phyloP scores from a whole-genome alignment of 2,888 invertebrate species.

The Thereva unica region DNA sequence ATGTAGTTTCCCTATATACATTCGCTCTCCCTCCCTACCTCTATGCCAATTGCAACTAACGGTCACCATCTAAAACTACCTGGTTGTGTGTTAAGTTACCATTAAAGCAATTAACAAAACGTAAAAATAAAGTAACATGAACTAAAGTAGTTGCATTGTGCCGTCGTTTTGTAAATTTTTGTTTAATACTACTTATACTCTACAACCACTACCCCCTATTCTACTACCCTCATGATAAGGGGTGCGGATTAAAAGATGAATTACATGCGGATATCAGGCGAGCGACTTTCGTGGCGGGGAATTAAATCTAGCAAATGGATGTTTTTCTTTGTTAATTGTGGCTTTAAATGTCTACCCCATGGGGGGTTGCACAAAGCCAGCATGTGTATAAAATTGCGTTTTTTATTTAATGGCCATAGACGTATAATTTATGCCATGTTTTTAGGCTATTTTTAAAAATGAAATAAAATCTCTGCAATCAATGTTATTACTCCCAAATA shows the following conservation, averaged over 20 bases:
- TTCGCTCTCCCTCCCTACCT: not conserved
- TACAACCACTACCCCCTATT: too few relatives aligned
- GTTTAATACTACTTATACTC: constrained; percentile 1
- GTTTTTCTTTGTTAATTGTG: too few relatives aligned
- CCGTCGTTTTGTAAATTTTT: constrained; percentile 31
- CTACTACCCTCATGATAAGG: not conserved
- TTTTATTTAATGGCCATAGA: too few relatives aligned
- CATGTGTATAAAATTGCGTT: too few relatives aligned
- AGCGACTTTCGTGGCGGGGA: constrained; percentile 2
- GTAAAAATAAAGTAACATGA: constrained; percentile 24
- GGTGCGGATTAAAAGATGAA: constrained; percentile 23
- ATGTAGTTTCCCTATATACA: constrained; percentile 21
- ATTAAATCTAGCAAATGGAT: too few relatives aligned
- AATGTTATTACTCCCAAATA: too few relatives aligned
- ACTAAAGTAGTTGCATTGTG: constrained; percentile 20
- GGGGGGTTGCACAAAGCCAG: too few relatives aligned
- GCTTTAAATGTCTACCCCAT: too few relatives aligned
- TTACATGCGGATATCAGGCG: constrained; percentile 26
- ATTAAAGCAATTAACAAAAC: constrained; percentile 35
- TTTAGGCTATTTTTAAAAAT: too few relatives aligned
- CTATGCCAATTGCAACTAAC: constrained; percentile 11
- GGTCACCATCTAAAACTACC: constrained; percentile 13
- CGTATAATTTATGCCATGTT: too few relatives aligned
- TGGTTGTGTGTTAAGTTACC: constrained; percentile 40
- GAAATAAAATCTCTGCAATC: too few relatives aligned